Conservation (phyloP, 2,888 invertebrate species). For the Entomobrya proxima region DNA sequence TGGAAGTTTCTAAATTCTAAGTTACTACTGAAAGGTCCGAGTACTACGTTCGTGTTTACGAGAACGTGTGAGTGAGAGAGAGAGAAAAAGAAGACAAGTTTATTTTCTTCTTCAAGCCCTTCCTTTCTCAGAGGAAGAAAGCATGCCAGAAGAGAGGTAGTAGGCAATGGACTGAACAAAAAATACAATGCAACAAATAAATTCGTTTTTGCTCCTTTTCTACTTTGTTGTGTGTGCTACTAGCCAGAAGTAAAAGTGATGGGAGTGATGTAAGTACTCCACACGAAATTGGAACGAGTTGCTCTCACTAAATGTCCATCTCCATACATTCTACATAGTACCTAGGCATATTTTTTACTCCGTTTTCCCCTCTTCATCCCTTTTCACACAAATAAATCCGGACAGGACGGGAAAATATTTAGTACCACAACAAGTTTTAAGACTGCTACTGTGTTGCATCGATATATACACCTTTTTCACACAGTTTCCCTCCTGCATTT, state of each 20-base stretch:
- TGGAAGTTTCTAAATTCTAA: conserved; percentile 38
- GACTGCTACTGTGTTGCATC: not conserved
- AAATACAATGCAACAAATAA: not conserved
- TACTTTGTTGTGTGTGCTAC: too few species aligned
- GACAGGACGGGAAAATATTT: conserved; percentile 48
- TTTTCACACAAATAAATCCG: conserved; percentile 62
- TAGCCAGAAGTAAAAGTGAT: not conserved
- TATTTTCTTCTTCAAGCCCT: too few species aligned
- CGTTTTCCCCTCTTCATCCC: conserved; percentile 6
- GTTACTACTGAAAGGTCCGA: conserved; percentile 25
- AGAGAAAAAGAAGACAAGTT: conserved; percentile 39
- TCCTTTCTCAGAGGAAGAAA: too few species aligned
- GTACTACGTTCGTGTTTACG: not conserved
- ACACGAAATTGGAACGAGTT: not conserved
- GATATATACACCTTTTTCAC: too few species aligned
- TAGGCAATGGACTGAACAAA: not conserved
- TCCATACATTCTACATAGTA: too few species aligned
- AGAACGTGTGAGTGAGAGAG: not conserved
- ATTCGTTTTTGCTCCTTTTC: too few species aligned
- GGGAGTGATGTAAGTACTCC: not conserved
- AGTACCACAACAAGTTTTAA: conserved; percentile 4
- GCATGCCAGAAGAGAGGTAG: too few species aligned
- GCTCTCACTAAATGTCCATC: too few species aligned
- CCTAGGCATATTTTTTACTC: not conserved
- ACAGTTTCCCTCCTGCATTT: too few species aligned